Conservation (phyloP, 2,888 invertebrate genomes). For the Mythimna loreyi region DNA sequence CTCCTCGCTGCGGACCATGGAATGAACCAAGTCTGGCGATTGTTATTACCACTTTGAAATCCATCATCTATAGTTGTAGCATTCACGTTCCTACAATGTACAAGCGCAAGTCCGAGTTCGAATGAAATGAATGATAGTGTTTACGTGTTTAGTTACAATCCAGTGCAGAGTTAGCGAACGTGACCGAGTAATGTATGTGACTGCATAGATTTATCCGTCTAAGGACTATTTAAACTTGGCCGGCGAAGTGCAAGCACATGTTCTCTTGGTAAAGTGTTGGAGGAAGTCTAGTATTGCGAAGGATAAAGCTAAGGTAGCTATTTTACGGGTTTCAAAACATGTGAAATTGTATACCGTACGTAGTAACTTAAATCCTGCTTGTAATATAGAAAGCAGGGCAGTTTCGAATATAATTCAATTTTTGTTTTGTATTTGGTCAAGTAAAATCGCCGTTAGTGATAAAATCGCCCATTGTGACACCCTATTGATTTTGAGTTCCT, state of each 20-base stretch:
- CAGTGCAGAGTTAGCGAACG: conserved; percentile 31
- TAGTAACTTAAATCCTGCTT: neutral
- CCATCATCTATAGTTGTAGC: neutral
- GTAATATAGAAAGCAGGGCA: neutral
- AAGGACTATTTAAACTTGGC: conserved; percentile 49
- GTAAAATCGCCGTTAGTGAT: too few species aligned
- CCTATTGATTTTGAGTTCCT: too few species aligned
- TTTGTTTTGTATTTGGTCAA: too few species aligned
- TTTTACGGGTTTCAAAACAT: neutral
- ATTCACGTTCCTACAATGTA: neutral
- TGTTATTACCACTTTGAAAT: neutral
- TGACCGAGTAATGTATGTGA: conserved; percentile 25
- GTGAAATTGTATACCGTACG: neutral
- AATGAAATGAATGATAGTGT: conserved; percentile 48
- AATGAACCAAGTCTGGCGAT: too few species aligned
- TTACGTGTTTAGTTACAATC: conserved; percentile 49
- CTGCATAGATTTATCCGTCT: conserved; percentile 30
- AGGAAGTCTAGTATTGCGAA: neutral
- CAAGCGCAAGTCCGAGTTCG: conserved; percentile 1
- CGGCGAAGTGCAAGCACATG: conserved; percentile 17
- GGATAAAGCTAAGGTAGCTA: neutral
- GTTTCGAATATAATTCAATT: neutral
- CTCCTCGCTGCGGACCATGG: too few species aligned
- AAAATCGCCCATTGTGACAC: too few species aligned
- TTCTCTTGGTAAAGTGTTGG: conserved; percentile 4